Conservation (phyloP, 2,888 invertebrate genomes). For the Agrochola lota region DNA sequence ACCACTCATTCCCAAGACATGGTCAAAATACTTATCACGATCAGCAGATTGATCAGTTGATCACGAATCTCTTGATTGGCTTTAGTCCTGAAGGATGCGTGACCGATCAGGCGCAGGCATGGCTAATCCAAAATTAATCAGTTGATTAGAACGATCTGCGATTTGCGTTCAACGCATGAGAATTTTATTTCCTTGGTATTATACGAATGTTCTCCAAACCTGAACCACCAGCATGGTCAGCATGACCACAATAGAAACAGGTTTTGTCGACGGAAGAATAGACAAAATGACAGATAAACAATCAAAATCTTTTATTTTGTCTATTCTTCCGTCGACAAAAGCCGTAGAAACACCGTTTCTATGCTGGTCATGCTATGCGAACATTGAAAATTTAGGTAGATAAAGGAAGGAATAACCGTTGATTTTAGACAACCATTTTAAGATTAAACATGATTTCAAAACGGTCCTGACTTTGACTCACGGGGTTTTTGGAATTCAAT, state of each 20-base stretch:
- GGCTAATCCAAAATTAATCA: conserved; percentile 61
- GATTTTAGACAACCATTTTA: neutral
- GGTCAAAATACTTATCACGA: conserved; percentile 48
- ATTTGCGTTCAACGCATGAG: conserved; percentile 45
- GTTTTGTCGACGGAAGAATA: no score
- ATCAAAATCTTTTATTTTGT: no score
- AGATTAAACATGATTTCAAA: neutral
- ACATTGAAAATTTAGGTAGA: neutral
- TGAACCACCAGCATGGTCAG: neutral
- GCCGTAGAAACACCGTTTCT: no score
- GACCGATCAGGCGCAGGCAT: conserved; percentile 50
- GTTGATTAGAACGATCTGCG: conserved; percentile 47
- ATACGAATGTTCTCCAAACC: neutral
- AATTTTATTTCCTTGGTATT: conserved; percentile 27
- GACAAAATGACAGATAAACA: no score
- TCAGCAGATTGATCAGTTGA: conserved; percentile 45
- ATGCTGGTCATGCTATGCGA: neutral
- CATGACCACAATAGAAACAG: no score
- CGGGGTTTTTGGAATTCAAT: neutral
- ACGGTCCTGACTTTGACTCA: conserved; percentile 16
- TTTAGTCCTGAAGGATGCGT: conserved; percentile 61
- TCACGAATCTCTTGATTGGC: conserved; percentile 59
- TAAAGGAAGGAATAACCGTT: neutral
- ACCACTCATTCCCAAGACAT: conserved; percentile 34
- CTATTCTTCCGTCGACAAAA: no score